These are phyloP conservation scores for Hephaestus fuliginosus DNA, from an alignment of 2,797 vertebrate genomes.

Conservation along the genomic window DNA sequence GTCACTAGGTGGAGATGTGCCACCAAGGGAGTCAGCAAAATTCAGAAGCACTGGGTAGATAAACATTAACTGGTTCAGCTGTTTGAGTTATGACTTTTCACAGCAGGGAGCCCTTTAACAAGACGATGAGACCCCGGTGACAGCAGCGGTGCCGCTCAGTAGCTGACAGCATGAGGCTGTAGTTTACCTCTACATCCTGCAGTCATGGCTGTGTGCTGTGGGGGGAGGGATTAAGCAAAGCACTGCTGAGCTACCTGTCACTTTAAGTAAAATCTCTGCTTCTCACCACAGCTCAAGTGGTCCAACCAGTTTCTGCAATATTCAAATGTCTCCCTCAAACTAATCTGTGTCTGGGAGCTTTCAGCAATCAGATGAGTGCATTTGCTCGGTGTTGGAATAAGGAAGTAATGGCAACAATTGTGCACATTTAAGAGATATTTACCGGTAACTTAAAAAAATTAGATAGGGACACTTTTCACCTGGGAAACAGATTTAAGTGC, in stretches of 20 bases:
- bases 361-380: neutral
- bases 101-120: conserved; percentile 6
- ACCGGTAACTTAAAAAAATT: neutral
- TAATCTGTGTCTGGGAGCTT: neutral
- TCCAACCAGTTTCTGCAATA: conserved; percentile 15
- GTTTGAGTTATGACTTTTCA: neutral
- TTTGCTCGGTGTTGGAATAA: neutral
- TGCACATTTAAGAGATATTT: neutral
- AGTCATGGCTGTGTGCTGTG: neutral
- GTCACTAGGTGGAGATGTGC: conserved; percentile 30
- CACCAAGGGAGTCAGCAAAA: neutral
- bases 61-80: conserved; percentile 4
- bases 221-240: neutral
- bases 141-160: neutral
- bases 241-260: neutral
- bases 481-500: neutral
- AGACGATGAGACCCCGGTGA: neutral
- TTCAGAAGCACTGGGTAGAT: neutral
- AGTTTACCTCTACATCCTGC: neutral
- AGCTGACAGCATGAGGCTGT: neutral
- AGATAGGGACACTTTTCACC: too few relatives aligned
- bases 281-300: neutral
- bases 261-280: conserved; percentile 28
- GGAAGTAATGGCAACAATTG: neutral
- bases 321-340: conserved; percentile 6